A percentile compares a stretch with the other conserved stretches of the same genome.
Evolutionary conservation across 1,140 invertebrate genomes (phyloP).

Genomic region (Penaeus japonicus): DNA sequence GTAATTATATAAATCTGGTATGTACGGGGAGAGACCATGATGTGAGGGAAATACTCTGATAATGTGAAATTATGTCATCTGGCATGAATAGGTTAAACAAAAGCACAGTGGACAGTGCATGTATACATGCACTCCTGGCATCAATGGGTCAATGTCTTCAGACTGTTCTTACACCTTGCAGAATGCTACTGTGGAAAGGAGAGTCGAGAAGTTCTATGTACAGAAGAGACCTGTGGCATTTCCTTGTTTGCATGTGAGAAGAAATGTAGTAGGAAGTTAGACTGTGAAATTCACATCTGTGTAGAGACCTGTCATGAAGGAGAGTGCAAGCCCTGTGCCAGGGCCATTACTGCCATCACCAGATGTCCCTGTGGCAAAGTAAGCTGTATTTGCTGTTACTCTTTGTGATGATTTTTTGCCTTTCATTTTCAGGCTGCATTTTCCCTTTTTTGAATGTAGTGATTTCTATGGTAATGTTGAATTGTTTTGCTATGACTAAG

Average conservation of each 20-base stretch:
- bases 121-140: too few species aligned
- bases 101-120: too few species aligned
- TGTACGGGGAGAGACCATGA: too few species aligned
- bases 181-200: slow-evolving; percentile 73
- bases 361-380: slow-evolving; percentile 55
- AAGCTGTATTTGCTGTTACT: not conserved
- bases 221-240: slow-evolving; percentile 61
- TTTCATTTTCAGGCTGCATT: too few species aligned
- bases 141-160: too few species aligned
- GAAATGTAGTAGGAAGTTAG: slow-evolving; percentile 62
- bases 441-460: too few species aligned
- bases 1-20: too few species aligned
- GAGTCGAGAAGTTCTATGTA: slow-evolving; percentile 67
- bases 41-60: too few species aligned
- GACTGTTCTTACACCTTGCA: slow-evolving; percentile 62
- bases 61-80: too few species aligned
- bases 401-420: not conserved
- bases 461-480: not conserved
- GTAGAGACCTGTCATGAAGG: slow-evolving; percentile 61
- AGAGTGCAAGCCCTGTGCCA: slow-evolving; percentile 63
- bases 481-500: not conserved
- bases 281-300: slow-evolving; percentile 63
- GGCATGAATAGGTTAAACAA: too few species aligned
- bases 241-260: slow-evolving; percentile 64
- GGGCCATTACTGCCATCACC: slow-evolving; percentile 61